A percentile compares a stretch with the other conserved stretches of the same genome.
Evolutionary conservation across 2,888 invertebrate genomes (phyloP).

Genomic region (Glyphotaelius pellucidus): DNA sequence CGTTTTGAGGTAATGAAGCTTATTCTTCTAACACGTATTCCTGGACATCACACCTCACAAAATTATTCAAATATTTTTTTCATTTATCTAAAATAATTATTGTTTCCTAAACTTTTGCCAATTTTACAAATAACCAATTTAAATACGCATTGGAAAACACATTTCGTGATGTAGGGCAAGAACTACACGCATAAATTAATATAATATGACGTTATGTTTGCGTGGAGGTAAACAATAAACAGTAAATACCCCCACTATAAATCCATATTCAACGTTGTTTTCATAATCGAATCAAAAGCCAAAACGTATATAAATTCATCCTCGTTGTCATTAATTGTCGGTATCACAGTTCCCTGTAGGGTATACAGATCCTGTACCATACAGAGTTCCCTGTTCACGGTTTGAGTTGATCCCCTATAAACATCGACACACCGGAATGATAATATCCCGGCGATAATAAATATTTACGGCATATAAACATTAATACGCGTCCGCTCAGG

Average conservation of each 20-base stretch:
- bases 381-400: background rate
- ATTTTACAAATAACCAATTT: background rate
- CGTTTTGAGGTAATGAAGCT: background rate
- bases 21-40: background rate
- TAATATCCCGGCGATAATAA: background rate
- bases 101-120: too few species aligned
- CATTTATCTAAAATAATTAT: too few species aligned
- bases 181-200: background rate
- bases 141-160: background rate
- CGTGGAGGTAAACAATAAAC: background rate
- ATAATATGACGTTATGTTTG: background rate
- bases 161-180: background rate
- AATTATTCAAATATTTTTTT: too few species aligned
- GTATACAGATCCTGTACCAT: background rate
- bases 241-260: background rate
- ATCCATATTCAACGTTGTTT: background rate
- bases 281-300: background rate
- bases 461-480: background rate
- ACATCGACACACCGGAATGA: background rate
- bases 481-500: conserved; percentile 2
- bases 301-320: background rate
- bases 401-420: background rate
- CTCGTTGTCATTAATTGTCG: background rate
- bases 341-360: background rate
- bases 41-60: background rate